Evolutionary conservation across 2,113 vertebrate genomes (phyloP), one percentile per base, ranked within the genome.

Genomic region (Helogale parvula): DNA sequence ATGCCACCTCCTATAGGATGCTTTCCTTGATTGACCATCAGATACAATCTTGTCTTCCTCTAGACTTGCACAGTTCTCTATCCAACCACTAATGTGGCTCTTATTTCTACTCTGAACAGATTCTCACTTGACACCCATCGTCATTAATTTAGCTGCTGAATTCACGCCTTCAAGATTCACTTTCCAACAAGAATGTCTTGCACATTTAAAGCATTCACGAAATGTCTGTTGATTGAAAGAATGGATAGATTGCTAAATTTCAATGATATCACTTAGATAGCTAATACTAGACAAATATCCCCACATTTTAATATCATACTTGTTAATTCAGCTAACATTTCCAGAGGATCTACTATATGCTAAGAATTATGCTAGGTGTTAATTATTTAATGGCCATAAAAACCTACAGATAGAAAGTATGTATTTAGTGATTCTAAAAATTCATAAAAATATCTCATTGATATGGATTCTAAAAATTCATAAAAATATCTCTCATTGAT

Each of bases 321-420:
- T 52, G 74, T 45, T 94, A 95, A 68, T 76, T 83, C 1, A 90
- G 29, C 63, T 92, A 88, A 60, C 68, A 80, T 93, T 90, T 95
- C 80, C 84, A 31, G 68, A 96, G 63, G 8, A 86, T 8, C 0
- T 57, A 38, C 16, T 41, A 31, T 27, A 50, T 25, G 2, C 54
- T 47, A 87, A 41, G 29, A 83, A 68, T 79, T 89, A 17, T 92
- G 31, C 15, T 33, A 77, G 23, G 15, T 71, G 16, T 6, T 71
- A 89, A 66, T 92, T 93, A 85, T 91, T 68, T 71, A 57, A 65
- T 35, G 14, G 12, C 0, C 5, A 47, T 88, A 60, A 68, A 92
- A 60, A 35, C 27, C 23, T 84, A 47, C n/a, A 50, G 25, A 81
- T 80, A 35, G 29, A 66, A 96, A 81, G 11, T 4, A 31, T 68